These are phyloP conservation scores for Tautogolabrus adspersus DNA, from an alignment of 2,113 vertebrate genomes.

Conservation along the genomic window DNA sequence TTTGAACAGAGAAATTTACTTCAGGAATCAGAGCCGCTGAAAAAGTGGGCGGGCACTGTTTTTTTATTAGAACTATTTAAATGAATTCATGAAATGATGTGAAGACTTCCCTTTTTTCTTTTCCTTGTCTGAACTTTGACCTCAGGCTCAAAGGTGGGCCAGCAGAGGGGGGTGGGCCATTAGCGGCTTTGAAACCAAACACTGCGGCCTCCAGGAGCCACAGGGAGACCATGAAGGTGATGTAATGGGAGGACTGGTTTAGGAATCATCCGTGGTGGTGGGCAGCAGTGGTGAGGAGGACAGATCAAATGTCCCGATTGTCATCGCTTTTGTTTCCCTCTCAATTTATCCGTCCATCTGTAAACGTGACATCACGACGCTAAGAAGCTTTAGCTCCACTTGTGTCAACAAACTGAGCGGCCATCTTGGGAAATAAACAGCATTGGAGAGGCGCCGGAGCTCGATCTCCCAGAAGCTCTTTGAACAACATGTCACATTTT, in stretches of 20 bases:
- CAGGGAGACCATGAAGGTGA: conserved; percentile 64
- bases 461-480: conserved; percentile 43
- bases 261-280: conserved; percentile 42
- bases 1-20: no score
- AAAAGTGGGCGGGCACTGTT: no score
- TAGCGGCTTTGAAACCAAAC: conserved; percentile 67
- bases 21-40: no score
- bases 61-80: no score
- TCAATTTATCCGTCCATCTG: conserved; percentile 62
- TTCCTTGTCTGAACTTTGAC: conserved; percentile 37
- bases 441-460: conserved; percentile 29
- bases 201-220: conserved; percentile 48
- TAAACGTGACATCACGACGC: conserved; percentile 38
- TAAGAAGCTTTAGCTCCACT: conserved; percentile 43
- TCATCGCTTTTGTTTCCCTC: conserved; percentile 31
- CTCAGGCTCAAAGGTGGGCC: conserved; percentile 17
- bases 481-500: conserved; percentile 54
- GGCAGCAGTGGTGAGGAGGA: conserved; percentile 51
- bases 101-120: not conserved
- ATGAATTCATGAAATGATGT: no score
- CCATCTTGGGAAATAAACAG: conserved; percentile 55
- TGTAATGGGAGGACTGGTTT: conserved; percentile 69
- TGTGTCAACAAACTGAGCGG: conserved; percentile 40
- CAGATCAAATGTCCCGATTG: conserved; percentile 55
- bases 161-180: no score